Evolutionary conservation across 2,888 invertebrate species (phyloP), one percentile per base, ranked within the genome.

Genomic region (Lamellibrachia satsuma): DNA sequence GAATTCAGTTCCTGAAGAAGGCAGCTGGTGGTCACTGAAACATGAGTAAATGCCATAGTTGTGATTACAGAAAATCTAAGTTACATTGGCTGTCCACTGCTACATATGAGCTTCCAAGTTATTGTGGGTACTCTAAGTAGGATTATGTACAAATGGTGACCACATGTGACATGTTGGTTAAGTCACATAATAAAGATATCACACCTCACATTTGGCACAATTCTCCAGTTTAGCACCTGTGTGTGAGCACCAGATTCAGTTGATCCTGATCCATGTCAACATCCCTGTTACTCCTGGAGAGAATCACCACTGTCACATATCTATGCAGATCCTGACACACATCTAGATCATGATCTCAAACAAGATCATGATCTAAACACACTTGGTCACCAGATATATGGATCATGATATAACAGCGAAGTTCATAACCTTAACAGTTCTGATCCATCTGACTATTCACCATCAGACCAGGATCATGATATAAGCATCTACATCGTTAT

Each of bases 311-410:
- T n/a, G 6, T 22, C 22, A n/a, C 22, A 75, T 15, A 75, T 22
- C 15, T 22, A 75, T 75, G 22, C 75, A 22, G 75, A 75, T 75
- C 22, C 75, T 22, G 0, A 6, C 75, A 75, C 3, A 75, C n/a
- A 75, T 75, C 75, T 75, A 22, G 75, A 75, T 75, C 75, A 22
- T 75, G 75, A 75, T 75, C 75, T 75, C 75, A 75, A 75, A 75
- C 15, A 75, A 22, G 75, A 75, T 75, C 75, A 15, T 4, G 75
- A 75, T 75, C 75, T 22, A 75, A 22, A 75, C 75, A 75, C 75
- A 75, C 22, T 75, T 75, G 22, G 7, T 75, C 75, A 75, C 75
- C 22, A 75, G 22, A 75, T 75, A 15, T 75, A 15, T 75, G 75
- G 75, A 75, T 75, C 75, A 75, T 75, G 75, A 75, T 75, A 55